Percentiles rank a stretch among this genome's conserved stretches.
phyloP scores from a whole-genome alignment of 2,113 vertebrate genomes.

The Ornithorhynchus anatinus region DNA sequence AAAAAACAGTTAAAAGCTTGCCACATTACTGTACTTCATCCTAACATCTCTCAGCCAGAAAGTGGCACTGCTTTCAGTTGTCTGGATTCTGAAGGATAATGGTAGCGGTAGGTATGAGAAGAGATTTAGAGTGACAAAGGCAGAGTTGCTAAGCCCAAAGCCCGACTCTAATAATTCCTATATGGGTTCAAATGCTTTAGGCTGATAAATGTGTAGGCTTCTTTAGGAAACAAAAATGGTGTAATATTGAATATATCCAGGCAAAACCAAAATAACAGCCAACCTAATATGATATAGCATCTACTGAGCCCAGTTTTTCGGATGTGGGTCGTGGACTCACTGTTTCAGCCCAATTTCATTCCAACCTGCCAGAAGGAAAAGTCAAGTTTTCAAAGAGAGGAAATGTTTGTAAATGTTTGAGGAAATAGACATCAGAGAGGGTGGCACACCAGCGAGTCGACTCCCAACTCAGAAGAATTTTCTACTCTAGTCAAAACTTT shows the following conservation, averaged over 20 bases:
- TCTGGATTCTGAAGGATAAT: not conserved
- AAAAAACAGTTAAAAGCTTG: not conserved
- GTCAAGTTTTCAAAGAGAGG: not conserved
- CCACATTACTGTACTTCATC: not conserved
- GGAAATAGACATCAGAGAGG: too few species aligned
- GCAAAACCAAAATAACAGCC: not conserved
- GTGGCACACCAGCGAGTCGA: too few species aligned
- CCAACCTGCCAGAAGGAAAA: not conserved
- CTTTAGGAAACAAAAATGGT: not conserved
- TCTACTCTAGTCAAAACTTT: too few species aligned
- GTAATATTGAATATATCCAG: not conserved
- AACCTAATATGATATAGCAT: constrained; percentile 2
- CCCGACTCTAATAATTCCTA: not conserved
- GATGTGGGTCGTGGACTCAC: not conserved
- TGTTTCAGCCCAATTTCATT: not conserved
- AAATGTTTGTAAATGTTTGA: too few species aligned
- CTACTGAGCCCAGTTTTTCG: not conserved
- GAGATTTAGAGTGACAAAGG: not conserved
- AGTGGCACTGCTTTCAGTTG: not conserved
- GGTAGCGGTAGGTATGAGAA: not conserved
- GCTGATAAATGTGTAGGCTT: not conserved
- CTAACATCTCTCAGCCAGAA: not conserved
- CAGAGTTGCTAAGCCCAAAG: not conserved
- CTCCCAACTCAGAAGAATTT: too few species aligned
- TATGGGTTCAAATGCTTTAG: not conserved